phyloP scores from a whole-genome alignment of 2,888 invertebrate genomes.

The Drosophila algonquin region DNA sequence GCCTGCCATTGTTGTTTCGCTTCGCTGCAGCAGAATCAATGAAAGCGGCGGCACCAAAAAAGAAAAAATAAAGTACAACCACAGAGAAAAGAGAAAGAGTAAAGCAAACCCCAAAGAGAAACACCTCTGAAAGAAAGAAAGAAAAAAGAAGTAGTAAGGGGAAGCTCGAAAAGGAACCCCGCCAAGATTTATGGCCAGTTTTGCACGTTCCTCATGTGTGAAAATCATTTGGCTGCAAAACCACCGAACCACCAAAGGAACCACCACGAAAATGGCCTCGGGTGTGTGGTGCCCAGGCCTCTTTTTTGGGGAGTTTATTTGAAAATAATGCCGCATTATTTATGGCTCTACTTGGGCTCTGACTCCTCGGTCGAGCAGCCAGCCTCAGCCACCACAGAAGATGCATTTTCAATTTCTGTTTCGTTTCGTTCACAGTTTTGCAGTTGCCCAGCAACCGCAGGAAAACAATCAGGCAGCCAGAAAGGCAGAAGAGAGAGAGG shows the following conservation, averaged over 20 bases:
- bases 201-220: slow-evolving; percentile 78
- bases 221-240: slow-evolving; percentile 71
- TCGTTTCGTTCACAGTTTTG: slow-evolving; percentile 49
- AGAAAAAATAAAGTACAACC: slow-evolving; percentile 18
- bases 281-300: slow-evolving; percentile 8
- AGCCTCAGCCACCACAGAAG: slow-evolving; percentile 20
- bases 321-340: slow-evolving; percentile 79
- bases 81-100: slow-evolving; percentile 27
- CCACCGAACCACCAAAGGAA: not conserved
- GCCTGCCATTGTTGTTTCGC: slow-evolving; percentile 48
- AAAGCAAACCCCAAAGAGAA: slow-evolving; percentile 22
- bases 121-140: slow-evolving; percentile 28
- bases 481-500: not conserved
- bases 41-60: slow-evolving; percentile 43
- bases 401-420: slow-evolving; percentile 66
- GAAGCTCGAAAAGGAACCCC: slow-evolving; percentile 19
- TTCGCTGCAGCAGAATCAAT: slow-evolving; percentile 69
- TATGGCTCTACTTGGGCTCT: slow-evolving; percentile 62
- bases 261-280: slow-evolving; percentile 1
- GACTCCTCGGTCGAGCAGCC: slow-evolving; percentile 27
- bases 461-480: slow-evolving; percentile 66
- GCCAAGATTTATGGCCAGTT: slow-evolving; percentile 73
- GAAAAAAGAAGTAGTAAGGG: slow-evolving; percentile 7
- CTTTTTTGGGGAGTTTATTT: slow-evolving; percentile 68
- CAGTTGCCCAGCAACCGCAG: slow-evolving; percentile 65